phyloP scores from a whole-genome alignment of 1,140 invertebrate species.

The Drosophila nebulosa region DNA sequence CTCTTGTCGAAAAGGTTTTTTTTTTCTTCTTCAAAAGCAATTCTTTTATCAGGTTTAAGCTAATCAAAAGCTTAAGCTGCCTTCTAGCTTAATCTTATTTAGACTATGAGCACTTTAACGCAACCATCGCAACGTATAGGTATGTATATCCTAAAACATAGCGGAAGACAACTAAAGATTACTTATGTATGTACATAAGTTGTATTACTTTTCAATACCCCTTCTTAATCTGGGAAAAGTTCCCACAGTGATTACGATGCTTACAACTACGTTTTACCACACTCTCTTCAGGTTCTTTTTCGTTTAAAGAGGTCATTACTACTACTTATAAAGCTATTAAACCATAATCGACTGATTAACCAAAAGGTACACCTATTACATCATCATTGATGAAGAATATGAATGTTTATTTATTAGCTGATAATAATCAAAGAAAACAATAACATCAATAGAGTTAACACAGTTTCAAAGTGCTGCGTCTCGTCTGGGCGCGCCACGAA shows the following conservation, averaged over 20 bases:
- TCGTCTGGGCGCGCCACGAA: constrained; percentile 13
- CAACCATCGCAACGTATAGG: too few species aligned
- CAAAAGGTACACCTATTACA: constrained; percentile 19
- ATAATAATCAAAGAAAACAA: constrained; percentile 21
- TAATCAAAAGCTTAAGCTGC: too few species aligned
- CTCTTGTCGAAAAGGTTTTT: not conserved
- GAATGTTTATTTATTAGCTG: constrained; percentile 28
- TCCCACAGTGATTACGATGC: not conserved
- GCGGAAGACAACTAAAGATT: too few species aligned
- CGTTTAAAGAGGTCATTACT: not conserved
- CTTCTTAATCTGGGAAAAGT: not conserved
- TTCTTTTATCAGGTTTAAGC: too few species aligned
- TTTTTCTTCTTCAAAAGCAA: not conserved
- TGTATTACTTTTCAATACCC: too few species aligned
- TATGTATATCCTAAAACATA: too few species aligned
- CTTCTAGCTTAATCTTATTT: too few species aligned
- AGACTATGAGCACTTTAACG: too few species aligned
- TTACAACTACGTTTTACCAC: not conserved
- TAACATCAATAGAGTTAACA: not conserved
- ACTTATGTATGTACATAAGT: too few species aligned
- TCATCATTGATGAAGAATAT: constrained; percentile 18
- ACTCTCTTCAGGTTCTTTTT: not conserved
- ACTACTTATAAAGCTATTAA: not conserved
- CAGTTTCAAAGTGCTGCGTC: not conserved
- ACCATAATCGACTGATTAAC: not conserved